phyloP scores from a whole-genome alignment of 1,140 invertebrate species.

The Laupala kohalensis region DNA sequence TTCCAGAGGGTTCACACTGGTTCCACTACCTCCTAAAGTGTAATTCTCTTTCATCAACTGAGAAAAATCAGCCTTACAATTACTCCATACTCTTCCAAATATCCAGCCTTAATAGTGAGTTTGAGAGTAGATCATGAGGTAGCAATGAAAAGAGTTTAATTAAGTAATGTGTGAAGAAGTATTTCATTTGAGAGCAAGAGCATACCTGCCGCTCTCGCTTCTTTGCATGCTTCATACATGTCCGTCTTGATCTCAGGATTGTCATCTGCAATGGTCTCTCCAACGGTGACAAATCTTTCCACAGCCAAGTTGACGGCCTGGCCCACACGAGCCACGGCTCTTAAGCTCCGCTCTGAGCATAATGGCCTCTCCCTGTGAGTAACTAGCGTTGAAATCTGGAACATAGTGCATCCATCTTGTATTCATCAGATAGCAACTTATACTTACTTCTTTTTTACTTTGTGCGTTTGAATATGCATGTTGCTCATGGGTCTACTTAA shows the following conservation, averaged over 20 bases:
- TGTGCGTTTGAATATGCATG: background rate
- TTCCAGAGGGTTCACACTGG: too few relatives aligned
- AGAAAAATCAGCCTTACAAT: too few relatives aligned
- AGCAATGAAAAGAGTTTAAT: too few relatives aligned
- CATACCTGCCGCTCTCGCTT: slow-evolving; percentile 84
- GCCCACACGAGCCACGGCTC: slow-evolving; percentile 80
- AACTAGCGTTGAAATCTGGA: slow-evolving; percentile 81
- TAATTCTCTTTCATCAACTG: too few relatives aligned
- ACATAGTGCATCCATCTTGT: background rate
- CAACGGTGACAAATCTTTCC: slow-evolving; percentile 93
- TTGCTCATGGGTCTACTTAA: background rate
- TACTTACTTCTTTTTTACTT: background rate
- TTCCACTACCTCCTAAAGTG: too few relatives aligned
- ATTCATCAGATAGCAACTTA: background rate
- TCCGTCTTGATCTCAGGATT: slow-evolving; percentile 92
- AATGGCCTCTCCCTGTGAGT: slow-evolving; percentile 33
- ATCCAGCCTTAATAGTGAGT: too few relatives aligned
- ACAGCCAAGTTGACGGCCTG: slow-evolving; percentile 92
- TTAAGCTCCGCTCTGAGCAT: slow-evolving; percentile 25
- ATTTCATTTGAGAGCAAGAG: too few relatives aligned
- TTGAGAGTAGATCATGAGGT: too few relatives aligned
- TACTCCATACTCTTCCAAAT: too few relatives aligned
- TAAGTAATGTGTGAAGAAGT: too few relatives aligned
- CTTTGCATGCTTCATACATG: slow-evolving; percentile 96
- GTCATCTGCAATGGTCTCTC: slow-evolving; percentile 95